Base-by-base conservation (phyloP, 2,113 vertebrate species). In the human (Homo sapiens) region DNA sequence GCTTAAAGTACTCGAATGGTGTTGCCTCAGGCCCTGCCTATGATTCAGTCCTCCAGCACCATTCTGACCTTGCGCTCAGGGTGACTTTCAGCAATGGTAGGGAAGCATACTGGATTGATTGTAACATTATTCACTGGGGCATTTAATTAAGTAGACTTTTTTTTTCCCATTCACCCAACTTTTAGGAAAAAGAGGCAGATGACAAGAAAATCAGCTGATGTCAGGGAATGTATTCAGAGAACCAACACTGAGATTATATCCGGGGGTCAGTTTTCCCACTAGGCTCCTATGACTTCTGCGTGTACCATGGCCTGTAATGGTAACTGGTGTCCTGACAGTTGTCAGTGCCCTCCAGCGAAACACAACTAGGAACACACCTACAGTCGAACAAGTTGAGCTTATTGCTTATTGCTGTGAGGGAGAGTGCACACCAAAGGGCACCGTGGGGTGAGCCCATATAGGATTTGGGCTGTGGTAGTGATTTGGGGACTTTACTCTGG, bases 1-100 rank as follows among this genome's bases (percentile, higher is more conserved):
- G 96, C 96, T 97, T 96, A 91, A 97, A 97, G 96, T 95, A 96
- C 90, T 92, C 82, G 95, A 73, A 52, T 38, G 23, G 92, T 75
- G 76, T 93, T 96, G 96, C 96, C 96, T 97, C 48, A 25, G 97
- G 92, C 95, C 83, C 76, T 93, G 93, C 90, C 96, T 64, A 2
- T 66, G 96, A 96, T 70, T 96, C 80, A 87, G 79, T 95, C 79
- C 35, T 96, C 45, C 40, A 66, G 91, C 73, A 57, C 59, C 35
- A 1, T 48, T 66, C 52, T 66, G n/a, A 17, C 87, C 86, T 55
- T 75, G 38, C 16, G 52, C 83, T 94, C 8, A 4, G 70, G 80
- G 84, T 61, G 27, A 81, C 84, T 80, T 90, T 90, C 30, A 57
- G 89, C 76, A 91, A 52, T 76, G 23, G n/a, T 38, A 59, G 23